A percentile compares a stretch with the other conserved stretches of the same genome.
Evolutionary conservation across 2,113 vertebrate species (phyloP).

Genomic region (Engraulis encrasicolus): DNA sequence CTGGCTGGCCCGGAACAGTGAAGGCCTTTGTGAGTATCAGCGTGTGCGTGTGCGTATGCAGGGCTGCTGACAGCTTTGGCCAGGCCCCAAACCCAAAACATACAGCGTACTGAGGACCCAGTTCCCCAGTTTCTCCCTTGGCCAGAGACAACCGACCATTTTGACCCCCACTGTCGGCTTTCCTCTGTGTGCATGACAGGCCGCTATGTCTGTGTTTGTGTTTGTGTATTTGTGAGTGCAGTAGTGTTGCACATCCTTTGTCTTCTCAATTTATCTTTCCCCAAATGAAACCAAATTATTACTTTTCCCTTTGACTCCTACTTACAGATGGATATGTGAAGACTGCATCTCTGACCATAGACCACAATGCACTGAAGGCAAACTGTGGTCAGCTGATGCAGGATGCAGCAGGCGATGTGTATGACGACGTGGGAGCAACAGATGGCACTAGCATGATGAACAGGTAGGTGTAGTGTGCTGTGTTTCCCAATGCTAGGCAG

Average conservation of each 20-base stretch:
- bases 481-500: not conserved
- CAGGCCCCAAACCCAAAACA: no score
- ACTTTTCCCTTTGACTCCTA: not conserved
- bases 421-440: conserved; percentile 77
- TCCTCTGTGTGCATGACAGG: no score
- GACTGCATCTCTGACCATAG: conserved; percentile 74
- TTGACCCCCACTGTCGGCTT: no score
- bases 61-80: not conserved
- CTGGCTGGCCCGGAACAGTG: conserved; percentile 78
- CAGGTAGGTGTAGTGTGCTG: not conserved
- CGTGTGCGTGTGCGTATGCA: no score
- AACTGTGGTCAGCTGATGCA: conserved; percentile 52
- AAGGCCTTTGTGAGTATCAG: conserved; percentile 73
- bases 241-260: not conserved
- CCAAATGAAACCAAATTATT: not conserved
- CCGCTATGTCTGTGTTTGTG: not conserved
- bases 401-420: conserved; percentile 70
- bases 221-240: not conserved
- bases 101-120: no score
- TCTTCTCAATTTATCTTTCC: not conserved
- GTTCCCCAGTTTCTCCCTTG: no score
- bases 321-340: conserved; percentile 83
- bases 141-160: no score
- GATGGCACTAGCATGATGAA: conserved; percentile 32
- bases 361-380: conserved; percentile 60